These are phyloP conservation scores for Nipponia nippon DNA, from an alignment of 2,113 vertebrate species.

Conservation along the genomic window DNA sequence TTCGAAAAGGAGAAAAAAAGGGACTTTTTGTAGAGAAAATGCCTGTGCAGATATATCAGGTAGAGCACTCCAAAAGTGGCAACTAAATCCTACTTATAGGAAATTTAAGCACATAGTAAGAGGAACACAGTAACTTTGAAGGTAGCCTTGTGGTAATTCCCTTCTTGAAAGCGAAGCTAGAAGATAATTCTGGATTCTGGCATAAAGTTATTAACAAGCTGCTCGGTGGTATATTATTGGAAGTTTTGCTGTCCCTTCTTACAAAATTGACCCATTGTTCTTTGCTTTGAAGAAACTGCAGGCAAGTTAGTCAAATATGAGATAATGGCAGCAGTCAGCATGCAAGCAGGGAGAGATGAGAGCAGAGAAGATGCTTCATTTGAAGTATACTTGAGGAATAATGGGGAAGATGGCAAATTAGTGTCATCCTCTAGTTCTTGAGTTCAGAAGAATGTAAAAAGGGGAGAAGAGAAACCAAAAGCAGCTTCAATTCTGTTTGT, in stretches of 20 bases:
- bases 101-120: neutral
- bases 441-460: neutral
- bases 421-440: neutral
- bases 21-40: constrained; percentile 98
- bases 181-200: neutral
- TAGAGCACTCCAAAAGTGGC: constrained; percentile 20
- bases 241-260: neutral
- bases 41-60: constrained; percentile 96
- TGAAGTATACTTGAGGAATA: neutral
- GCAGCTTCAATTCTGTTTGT: neutral
- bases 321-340: neutral
- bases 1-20: constrained; percentile 96
- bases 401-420: neutral
- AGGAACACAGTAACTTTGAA: neutral
- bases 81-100: neutral
- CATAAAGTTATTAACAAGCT: neutral
- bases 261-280: neutral
- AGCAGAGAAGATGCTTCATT: neutral
- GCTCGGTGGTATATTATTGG: neutral
- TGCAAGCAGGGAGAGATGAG: neutral
- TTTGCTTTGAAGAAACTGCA: neutral
- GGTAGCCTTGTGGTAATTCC: neutral
- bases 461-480: neutral
- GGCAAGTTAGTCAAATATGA: neutral
- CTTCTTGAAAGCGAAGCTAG: neutral